Evolutionary conservation across 37 sponge, comb jelly and placozoan genomes (phyloP).

Genomic region (Crambe crambe): DNA sequence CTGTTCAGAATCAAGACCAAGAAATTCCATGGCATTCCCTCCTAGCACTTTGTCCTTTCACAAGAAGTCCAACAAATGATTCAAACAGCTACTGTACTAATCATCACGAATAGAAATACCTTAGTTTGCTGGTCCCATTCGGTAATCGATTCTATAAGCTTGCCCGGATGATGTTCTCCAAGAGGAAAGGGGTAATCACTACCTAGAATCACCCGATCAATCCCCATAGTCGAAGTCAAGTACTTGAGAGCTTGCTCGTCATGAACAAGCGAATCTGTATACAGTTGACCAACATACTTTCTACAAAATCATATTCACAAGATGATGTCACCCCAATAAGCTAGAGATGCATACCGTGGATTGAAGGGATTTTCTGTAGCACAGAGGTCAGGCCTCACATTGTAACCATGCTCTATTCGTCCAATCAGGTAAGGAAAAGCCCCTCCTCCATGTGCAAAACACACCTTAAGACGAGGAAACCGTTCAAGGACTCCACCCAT

Average conservation of each 20-base stretch:
- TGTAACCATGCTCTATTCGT: conserved; percentile 84
- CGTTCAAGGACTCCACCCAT: conserved; percentile 94
- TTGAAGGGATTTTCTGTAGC: conserved; percentile 82
- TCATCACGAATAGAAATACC: conserved; percentile 27
- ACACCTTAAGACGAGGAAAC: conserved; percentile 75
- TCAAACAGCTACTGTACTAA: too few species aligned
- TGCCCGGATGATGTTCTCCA: conserved; percentile 91
- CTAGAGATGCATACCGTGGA: conserved; percentile 55
- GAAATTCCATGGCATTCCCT: conserved; percentile 75
- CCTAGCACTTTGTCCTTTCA: conserved; percentile 70
- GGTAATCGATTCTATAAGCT: conserved; percentile 75
- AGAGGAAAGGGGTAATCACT: conserved; percentile 95
- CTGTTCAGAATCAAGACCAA: conserved; percentile 54
- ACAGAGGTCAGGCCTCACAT: conserved; percentile 90
- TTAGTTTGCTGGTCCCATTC: conserved; percentile 61
- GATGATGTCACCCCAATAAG: neutral
- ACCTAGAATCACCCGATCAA: conserved; percentile 74
- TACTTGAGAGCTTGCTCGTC: conserved; percentile 73
- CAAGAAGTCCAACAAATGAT: neutral
- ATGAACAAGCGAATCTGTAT: conserved; percentile 88
- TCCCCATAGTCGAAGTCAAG: conserved; percentile 70
- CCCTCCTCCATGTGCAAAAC: conserved; percentile 95
- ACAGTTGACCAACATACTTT: conserved; percentile 86
- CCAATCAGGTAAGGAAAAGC: conserved; percentile 89
- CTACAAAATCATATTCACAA: conserved; percentile 24